These are phyloP conservation scores for Gymnothorax reevesii DNA, from an alignment of 2,797 vertebrate species.

Conservation along the genomic window DNA sequence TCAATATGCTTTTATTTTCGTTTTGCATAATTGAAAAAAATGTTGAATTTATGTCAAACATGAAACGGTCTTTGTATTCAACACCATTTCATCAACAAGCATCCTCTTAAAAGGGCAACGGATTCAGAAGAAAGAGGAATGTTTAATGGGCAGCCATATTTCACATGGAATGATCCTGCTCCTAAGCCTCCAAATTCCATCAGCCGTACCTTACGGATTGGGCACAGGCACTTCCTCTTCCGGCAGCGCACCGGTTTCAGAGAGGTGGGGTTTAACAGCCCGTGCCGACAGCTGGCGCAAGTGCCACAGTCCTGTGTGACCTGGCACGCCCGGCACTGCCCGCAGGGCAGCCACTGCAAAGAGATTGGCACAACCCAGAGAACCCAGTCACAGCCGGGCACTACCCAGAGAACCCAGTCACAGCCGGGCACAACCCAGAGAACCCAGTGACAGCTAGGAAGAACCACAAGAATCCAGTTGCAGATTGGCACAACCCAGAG, in stretches of 20 bases:
- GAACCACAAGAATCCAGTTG: no score
- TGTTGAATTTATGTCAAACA: neutral
- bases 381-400: no score
- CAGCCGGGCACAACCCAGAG: neutral
- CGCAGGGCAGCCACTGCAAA: constrained; percentile 81
- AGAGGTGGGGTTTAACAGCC: constrained; percentile 57
- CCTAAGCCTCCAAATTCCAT: neutral
- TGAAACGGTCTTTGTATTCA: neutral
- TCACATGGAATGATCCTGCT: neutral
- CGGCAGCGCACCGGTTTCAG: constrained; percentile 63
- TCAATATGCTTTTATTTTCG: neutral
- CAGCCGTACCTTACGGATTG: constrained; percentile 68
- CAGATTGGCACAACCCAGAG: no score
- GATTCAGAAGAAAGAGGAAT: neutral
- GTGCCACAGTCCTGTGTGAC: constrained; percentile 78
- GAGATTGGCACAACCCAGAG: neutral
- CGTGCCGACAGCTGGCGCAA: constrained; percentile 78
- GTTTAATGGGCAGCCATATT: neutral
- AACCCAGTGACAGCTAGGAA: neutral
- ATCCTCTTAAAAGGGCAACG: neutral
- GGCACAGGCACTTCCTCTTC: constrained; percentile 72
- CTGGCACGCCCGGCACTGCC: constrained; percentile 80
- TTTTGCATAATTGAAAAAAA: neutral
- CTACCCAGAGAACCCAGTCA: neutral
- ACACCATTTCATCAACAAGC: neutral